A percentile compares a stretch with the other conserved stretches of the same genome.
Conservation (phyloP, 2,888 invertebrate genomes). For the Machimus rusticus region DNA sequence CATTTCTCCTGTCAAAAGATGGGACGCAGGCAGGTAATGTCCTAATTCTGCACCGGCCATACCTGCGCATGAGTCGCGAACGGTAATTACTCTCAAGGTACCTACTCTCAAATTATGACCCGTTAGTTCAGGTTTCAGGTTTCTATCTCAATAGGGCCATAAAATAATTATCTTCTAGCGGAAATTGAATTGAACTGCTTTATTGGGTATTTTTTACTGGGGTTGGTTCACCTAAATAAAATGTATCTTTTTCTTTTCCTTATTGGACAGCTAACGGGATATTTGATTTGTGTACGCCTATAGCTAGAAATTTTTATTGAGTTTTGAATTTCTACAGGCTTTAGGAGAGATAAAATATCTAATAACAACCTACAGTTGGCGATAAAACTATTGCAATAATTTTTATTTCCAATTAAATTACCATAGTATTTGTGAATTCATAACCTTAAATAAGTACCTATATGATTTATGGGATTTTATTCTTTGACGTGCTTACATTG, state of each 20-base stretch:
- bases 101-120: neutral
- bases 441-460: no score
- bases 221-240: neutral
- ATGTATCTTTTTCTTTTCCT: neutral
- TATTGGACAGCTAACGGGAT: neutral
- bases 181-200: neutral
- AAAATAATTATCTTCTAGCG: neutral
- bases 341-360: neutral
- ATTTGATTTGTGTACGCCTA: neutral
- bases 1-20: neutral
- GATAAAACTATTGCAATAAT: no score
- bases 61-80: neutral
- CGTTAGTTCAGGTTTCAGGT: neutral
- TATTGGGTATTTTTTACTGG: neutral
- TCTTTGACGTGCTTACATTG: no score
- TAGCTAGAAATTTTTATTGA: neutral
- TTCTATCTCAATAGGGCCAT: neutral
- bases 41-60: neutral
- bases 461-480: no score
- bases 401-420: no score
- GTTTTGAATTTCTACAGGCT: neutral
- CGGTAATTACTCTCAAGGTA: neutral
- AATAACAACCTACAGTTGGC: neutral
- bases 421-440: no score
- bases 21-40: neutral